Evolutionary conservation across 2,888 invertebrate genomes (phyloP).

Genomic region (Pseudoips prasinana): DNA sequence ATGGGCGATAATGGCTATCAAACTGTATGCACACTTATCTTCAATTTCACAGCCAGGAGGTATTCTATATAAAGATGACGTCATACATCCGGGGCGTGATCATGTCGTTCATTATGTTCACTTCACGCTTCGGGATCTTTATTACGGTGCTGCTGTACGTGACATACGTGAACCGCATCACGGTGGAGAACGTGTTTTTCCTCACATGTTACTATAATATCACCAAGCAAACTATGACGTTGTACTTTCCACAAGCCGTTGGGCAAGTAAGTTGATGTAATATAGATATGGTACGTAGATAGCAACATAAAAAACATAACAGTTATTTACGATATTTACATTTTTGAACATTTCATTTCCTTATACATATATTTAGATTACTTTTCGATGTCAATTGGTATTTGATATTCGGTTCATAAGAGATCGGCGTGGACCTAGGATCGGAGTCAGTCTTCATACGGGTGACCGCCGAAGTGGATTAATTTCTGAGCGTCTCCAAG

Average conservation of each 20-base stretch:
- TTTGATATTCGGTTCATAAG: too few relatives aligned
- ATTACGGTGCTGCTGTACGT: slow-evolving; percentile 85
- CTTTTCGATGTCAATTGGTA: too few relatives aligned
- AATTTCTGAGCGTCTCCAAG: too few relatives aligned
- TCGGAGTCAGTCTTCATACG: too few relatives aligned
- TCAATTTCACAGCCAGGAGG: slow-evolving; percentile 55
- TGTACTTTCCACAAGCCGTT: slow-evolving; percentile 84
- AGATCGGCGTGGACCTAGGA: too few relatives aligned
- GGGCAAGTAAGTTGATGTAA: slow-evolving; percentile 54
- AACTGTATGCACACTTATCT: too few relatives aligned
- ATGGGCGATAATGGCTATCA: too few relatives aligned
- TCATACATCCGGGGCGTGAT: slow-evolving; percentile 82
- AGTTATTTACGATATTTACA: too few relatives aligned
- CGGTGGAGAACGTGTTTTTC: slow-evolving; percentile 88
- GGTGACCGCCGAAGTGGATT: too few relatives aligned
- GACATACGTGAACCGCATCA: slow-evolving; percentile 82
- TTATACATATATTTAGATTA: too few relatives aligned
- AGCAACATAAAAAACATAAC: too few relatives aligned
- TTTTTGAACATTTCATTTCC: too few relatives aligned
- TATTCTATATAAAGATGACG: slow-evolving; percentile 64
- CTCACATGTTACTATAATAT: slow-evolving; percentile 88
- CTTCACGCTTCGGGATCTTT: slow-evolving; percentile 85
- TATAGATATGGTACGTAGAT: not conserved
- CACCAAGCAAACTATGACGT: slow-evolving; percentile 86
- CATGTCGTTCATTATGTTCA: slow-evolving; percentile 85